Evolutionary conservation across 2,888 invertebrate species (phyloP).

Genomic region (Cephus pulcher): DNA sequence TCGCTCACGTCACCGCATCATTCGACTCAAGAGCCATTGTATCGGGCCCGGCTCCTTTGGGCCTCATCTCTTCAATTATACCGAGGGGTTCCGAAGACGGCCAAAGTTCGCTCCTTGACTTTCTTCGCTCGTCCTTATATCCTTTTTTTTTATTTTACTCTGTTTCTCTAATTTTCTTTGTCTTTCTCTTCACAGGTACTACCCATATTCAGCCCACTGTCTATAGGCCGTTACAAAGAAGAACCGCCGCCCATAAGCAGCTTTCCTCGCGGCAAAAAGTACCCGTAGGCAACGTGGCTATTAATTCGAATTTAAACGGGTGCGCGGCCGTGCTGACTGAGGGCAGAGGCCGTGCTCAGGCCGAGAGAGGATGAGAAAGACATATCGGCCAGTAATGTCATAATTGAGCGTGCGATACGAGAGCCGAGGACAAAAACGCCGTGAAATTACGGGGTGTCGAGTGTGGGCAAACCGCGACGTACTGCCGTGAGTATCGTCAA

Average conservation of each 20-base stretch:
- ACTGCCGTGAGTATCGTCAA: not conserved
- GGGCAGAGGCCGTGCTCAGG: not conserved
- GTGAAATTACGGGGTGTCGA: constrained; percentile 24
- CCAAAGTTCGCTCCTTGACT: not conserved
- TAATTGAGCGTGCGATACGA: constrained; percentile 14
- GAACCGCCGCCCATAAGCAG: not conserved
- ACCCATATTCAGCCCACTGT: not conserved
- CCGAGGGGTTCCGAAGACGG: constrained; percentile 18
- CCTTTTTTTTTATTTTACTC: not conserved
- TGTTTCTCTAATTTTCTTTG: not conserved
- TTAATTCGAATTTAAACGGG: constrained; percentile 7
- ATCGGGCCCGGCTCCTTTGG: not conserved
- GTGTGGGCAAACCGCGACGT: constrained; percentile 12
- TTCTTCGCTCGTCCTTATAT: not conserved
- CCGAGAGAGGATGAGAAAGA: constrained; percentile 3
- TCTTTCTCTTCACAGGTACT: not conserved
- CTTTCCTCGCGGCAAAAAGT: not conserved
- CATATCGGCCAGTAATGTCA: constrained; percentile 21
- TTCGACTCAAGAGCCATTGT: not conserved
- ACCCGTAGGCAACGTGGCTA: not conserved
- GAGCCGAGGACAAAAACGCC: constrained; percentile 24
- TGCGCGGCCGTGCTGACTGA: not conserved
- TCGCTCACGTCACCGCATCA: constrained; percentile 23
- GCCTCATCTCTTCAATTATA: constrained; percentile 31
- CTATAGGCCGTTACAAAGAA: not conserved